Evolutionary conservation across 2,113 vertebrate species (phyloP), one percentile per base, ranked within the genome.

Genomic region (Salvelinus alpinus): DNA sequence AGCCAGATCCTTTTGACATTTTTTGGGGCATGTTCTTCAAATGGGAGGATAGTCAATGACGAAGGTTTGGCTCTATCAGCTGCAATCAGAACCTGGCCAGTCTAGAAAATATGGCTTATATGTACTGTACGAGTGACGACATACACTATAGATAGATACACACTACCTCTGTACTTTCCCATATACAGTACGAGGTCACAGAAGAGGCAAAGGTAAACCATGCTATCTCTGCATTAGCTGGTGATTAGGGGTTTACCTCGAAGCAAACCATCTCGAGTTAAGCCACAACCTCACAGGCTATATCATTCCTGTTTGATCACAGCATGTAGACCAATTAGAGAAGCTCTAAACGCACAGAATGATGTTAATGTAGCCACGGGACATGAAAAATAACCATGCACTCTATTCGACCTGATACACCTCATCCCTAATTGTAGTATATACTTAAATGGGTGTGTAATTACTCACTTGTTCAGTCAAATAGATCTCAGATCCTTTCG

Each of bases 301-400:
- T 64, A 22, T 57, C n/a, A 22, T 22, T 38, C 20, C n/a, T 24
- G 51, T 78, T 66, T 48, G 27, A 68, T 57, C 70, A 66, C 70
- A 67, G 47, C 38, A 67, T 44, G 70, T 14, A 18, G 25, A 11
- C n/a, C 68, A 44, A 77, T 70, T 71, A 64, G 22, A 59, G 71
- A 47, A 38, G 62, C n/a, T 44, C 60, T 54, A 20, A 34, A 48
- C 72, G 6, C 29, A 51, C 70, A 31, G 44, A 66, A 29, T 22
- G 51, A 11, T 70, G 22, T 44, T 44, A 66, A 48, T 11, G 38
- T 44, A 54, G 51, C 64, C 38, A 44, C 9, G 47, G 31, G 27
- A 54, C 51, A 18, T 7, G 5, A 68, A 44, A 68, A 31, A 68
- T 27, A 31, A 34, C 16, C 29, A 31, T 31, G 66, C 31, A 11